Evolutionary conservation across 2,888 invertebrate genomes (phyloP), one percentile per base, ranked within the genome.

Genomic region (Ceratothoa steindachneri): DNA sequence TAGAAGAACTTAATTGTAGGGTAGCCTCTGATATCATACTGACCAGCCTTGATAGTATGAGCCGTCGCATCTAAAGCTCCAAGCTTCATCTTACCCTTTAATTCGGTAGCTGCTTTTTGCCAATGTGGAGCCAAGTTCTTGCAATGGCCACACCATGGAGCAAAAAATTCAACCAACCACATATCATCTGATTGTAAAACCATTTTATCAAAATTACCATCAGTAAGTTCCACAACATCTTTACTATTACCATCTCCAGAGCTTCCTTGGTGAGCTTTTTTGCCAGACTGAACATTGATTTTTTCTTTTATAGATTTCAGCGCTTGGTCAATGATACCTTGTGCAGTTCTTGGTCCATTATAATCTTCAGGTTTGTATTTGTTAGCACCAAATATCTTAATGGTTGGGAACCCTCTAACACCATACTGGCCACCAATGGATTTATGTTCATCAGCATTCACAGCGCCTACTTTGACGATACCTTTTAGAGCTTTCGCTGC

Each of bases 141-240:
- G 86, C 97, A 97, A 85, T 97, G 96, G 3, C 96, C 95, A 84
- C 96, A 97, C 93, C 96, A 96, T 0, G 94, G 94, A 4, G 98
- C 98, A 85, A 90, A 98, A 88, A 99, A 98, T 85, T 98, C 97
- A 1, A 99, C 95, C 81, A 99, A 86, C 97, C 97, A 98, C 85
- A 96, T 88, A 83, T 98, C 97, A 19, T 97, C 93, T 67, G 95
- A 95, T 81, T 93, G 88, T 81, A 97, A 84, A 19, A 99, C 97
- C 71, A 91, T 85, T 84, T 93, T 90, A 80, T 97, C 92, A 85
- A 99, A 99, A 87, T 99, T 99, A 80, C 90, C 89, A 84, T 99
- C 98, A 0, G 98, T 99, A 79, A 99, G 86, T 83, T 95, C 95
- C 81, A 99, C 86, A 22, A 99, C 98, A 84, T 90, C 89, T 72